Evolutionary conservation across 2,113 vertebrate genomes (phyloP).

Genomic region (Myiozetetes cayanensis): DNA sequence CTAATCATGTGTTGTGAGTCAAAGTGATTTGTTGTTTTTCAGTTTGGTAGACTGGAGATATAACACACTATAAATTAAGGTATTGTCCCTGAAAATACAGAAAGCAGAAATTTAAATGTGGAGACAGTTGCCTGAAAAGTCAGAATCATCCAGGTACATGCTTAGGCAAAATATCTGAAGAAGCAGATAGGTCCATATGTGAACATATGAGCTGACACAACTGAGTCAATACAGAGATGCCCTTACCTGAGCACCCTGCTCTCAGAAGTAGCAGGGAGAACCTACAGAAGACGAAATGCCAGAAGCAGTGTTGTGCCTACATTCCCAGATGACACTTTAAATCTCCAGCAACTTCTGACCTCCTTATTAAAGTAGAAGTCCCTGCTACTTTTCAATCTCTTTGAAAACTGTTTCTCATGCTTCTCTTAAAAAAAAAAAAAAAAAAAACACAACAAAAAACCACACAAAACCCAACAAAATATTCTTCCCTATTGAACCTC

Average conservation of each 20-base stretch:
- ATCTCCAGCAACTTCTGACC: background rate
- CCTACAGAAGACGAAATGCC: background rate
- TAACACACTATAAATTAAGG: background rate
- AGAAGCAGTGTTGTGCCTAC: background rate
- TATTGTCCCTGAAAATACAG: background rate
- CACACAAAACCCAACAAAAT: background rate
- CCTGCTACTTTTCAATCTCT: background rate
- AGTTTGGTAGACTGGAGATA: background rate
- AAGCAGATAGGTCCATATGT: background rate
- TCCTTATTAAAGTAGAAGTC: background rate
- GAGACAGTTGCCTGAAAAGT: background rate
- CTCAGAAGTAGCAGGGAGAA: background rate
- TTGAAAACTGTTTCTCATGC: background rate
- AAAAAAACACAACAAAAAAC: background rate
- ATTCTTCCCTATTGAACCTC: background rate
- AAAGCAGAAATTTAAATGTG: background rate
- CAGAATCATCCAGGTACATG: background rate
- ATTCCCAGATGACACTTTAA: background rate
- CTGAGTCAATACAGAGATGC: background rate
- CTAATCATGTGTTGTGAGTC: background rate
- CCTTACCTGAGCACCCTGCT: background rate
- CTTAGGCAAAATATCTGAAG: background rate
- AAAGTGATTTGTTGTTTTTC: fast-evolving
- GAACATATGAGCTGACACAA: background rate
- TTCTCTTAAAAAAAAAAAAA: background rate